Conservation (phyloP, 2,797 vertebrate genomes). For the Hafferia zeledoni region DNA sequence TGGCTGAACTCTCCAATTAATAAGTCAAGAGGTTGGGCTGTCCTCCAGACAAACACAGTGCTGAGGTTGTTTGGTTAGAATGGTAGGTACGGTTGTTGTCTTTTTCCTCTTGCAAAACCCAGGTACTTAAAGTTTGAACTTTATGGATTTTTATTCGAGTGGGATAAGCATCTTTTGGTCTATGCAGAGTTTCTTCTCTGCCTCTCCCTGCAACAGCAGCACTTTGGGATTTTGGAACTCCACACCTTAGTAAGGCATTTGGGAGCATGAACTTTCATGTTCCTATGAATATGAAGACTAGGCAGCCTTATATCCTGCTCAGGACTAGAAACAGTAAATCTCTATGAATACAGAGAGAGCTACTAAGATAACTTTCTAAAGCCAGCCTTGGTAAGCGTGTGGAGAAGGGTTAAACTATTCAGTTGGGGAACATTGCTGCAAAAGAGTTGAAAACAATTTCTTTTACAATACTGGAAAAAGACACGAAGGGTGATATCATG, state of each 20-base stretch:
- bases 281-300: neutral
- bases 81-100: neutral
- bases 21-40: neutral
- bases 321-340: neutral
- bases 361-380: neutral
- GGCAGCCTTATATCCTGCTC: neutral
- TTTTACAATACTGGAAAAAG: neutral
- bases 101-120: neutral
- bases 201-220: neutral
- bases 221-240: neutral
- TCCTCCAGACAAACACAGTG: neutral
- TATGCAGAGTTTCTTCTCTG: neutral
- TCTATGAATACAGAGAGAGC: neutral
- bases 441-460: neutral
- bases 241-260: constrained; percentile 19
- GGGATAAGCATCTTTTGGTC: neutral
- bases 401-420: neutral
- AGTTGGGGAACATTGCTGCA: neutral
- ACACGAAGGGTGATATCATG: neutral
- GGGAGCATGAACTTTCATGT: neutral
- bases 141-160: neutral
- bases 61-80: neutral
- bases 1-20: neutral
- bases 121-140: neutral
- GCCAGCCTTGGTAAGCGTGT: neutral